Evolutionary conservation across 1,140 invertebrate species (phyloP), one percentile per base, ranked within the genome.

Genomic region (Cydia strobilella): DNA sequence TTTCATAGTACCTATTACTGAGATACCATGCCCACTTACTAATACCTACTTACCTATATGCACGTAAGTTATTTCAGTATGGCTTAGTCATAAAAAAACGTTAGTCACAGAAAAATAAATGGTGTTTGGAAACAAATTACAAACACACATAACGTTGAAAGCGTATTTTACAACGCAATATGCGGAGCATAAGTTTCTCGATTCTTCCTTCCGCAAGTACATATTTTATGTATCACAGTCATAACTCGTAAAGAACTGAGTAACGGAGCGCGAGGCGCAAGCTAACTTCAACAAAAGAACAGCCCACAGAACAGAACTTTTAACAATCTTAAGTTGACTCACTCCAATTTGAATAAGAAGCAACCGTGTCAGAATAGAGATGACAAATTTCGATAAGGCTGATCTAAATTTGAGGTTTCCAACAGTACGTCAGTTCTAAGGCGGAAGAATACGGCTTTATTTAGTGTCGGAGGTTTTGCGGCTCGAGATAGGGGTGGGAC

Each of bases 401-500:
- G 65, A 69, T 69, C 65, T 69, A 42, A 39, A 51, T 51, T 72
- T 72, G 71, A 72, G 13, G 71, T 42, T 23, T 25, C 20, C n/a
- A 51, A 69, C 65, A 39, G 63, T 69, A 69, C 18, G 65, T 18
- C 31, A 39, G 27, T 27, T 69, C 65, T 69, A 39, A 69, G 65
- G 31, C n/a, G 65, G 65, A 39, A 69, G 65, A 69, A 69, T 69
- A 69, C 31, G 31, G 65, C 65, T 69, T 69, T 35, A 69, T 69
- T 69, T 76, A 66, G 45, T 71, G 54, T 80, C 79, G 76, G 74
- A 79, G 76, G 82, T 79, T 81, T 79, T 82, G 80, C 74, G 83
- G 82, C 74, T 75, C 75, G 76, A 80, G 79, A 78, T 79, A 82
- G 82, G 85, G 86, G 88, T 82, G 84, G 82, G 76, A 82, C 83